Evolutionary conservation across 1,140 invertebrate species (phyloP).

Genomic region (Charaxes varanes): DNA sequence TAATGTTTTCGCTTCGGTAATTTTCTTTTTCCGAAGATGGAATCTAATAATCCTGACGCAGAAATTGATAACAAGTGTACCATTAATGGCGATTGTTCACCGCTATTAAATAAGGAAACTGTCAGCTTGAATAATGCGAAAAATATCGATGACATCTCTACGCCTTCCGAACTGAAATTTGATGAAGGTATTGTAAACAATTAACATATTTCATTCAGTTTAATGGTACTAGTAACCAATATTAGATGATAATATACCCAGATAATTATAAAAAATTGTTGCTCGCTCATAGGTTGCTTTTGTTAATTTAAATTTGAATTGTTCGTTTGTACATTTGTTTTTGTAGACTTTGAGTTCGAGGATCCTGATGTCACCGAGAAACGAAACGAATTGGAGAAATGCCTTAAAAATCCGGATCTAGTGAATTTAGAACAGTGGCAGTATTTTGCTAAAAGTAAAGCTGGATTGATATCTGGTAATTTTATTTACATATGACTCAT

Average conservation of each 20-base stretch:
- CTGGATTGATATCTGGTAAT: slow-evolving; percentile 76
- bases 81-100: slow-evolving; percentile 56
- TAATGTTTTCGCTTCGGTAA: slow-evolving; percentile 63
- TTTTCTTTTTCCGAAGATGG: slow-evolving; percentile 55
- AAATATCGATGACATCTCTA: slow-evolving; percentile 73
- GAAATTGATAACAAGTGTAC: slow-evolving; percentile 49
- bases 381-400: slow-evolving; percentile 58
- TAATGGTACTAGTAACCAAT: background rate
- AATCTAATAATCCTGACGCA: slow-evolving; percentile 43
- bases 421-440: slow-evolving; percentile 70
- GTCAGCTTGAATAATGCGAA: slow-evolving; percentile 51
- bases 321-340: slow-evolving; percentile 20
- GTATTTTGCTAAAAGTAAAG: slow-evolving; percentile 72
- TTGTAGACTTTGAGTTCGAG: slow-evolving; percentile 54
- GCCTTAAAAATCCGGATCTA: slow-evolving; percentile 52
- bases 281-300: too few relatives aligned
- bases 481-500: slow-evolving; percentile 6
- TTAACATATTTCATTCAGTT: slow-evolving; percentile 20
- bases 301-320: background rate
- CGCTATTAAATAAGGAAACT: slow-evolving; percentile 31
- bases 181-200: slow-evolving; percentile 72
- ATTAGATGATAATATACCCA: background rate
- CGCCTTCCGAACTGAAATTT: slow-evolving; percentile 70
- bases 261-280: too few relatives aligned
- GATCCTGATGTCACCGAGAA: slow-evolving; percentile 56